These are phyloP conservation scores for Erythrocebus patas DNA, from an alignment of 2,113 vertebrate species.

Conservation along the genomic window DNA sequence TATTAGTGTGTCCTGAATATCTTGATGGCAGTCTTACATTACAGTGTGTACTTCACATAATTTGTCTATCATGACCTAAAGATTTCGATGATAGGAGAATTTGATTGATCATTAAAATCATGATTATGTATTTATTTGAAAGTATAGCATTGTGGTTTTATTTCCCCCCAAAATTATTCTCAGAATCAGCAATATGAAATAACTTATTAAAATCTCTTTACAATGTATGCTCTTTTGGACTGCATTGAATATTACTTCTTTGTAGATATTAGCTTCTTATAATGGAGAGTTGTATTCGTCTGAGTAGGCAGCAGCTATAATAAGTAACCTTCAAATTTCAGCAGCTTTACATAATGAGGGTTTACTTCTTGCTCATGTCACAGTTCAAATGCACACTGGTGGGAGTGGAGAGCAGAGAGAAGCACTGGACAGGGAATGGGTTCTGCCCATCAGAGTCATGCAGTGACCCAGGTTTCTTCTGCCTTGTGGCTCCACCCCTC, in stretches of 20 bases:
- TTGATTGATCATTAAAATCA: conserved; percentile 48
- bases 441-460: not conserved
- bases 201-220: conserved; percentile 65
- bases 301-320: not conserved
- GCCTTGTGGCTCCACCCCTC: not conserved
- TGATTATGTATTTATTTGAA: conserved; percentile 42
- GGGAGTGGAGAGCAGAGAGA: not conserved
- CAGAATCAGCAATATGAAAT: conserved; percentile 52
- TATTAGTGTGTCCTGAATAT: conserved; percentile 81
- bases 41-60: conserved; percentile 65
- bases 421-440: accelerated
- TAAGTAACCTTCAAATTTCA: conserved; percentile 26
- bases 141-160: not conserved
- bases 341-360: not conserved
- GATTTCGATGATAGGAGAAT: conserved; percentile 28
- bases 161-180: not conserved
- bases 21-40: conserved; percentile 61
- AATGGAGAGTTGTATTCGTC: conserved; percentile 40
- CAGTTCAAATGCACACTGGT: not conserved
- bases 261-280: conserved; percentile 57
- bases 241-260: conserved; percentile 60
- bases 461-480: not conserved
- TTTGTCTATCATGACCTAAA: conserved; percentile 56
- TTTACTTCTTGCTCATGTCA: not conserved
- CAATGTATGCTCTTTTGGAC: conserved; percentile 37